A percentile compares a stretch with the other conserved stretches of the same genome.
These are phyloP conservation scores for Itoplectis maculator DNA, from an alignment of 2,888 invertebrate genomes.

Conservation along the genomic window DNA sequence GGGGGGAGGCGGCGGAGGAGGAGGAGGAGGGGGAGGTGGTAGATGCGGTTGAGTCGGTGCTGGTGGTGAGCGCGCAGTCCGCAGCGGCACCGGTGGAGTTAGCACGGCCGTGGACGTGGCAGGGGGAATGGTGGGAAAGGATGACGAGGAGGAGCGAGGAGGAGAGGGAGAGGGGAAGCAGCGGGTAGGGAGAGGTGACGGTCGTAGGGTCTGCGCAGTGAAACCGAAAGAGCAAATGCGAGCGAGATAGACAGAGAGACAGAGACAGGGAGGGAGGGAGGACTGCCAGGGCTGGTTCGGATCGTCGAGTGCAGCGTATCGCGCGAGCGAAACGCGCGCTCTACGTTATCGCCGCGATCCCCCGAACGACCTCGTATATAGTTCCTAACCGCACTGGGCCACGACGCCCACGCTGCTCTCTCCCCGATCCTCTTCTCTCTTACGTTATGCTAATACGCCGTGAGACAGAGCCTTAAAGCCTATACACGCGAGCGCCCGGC, in stretches of 20 bases:
- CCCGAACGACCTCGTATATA: slow-evolving; percentile 39
- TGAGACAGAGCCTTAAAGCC: slow-evolving; percentile 52
- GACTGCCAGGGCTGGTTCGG: slow-evolving; percentile 11
- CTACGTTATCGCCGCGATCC: slow-evolving; percentile 61
- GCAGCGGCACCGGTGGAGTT: slow-evolving; percentile 7
- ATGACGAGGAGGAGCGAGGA: slow-evolving; percentile 12
- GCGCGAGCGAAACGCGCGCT: slow-evolving; percentile 15
- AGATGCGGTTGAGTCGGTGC: slow-evolving; percentile 40
- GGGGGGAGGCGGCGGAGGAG: slow-evolving; percentile 26
- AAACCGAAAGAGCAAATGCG: background rate
- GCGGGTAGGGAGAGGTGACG: background rate
- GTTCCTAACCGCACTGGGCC: slow-evolving; percentile 56
- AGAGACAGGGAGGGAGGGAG: too few relatives aligned
- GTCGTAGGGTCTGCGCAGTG: slow-evolving; percentile 2
- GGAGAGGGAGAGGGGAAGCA: background rate
- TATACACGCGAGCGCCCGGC: slow-evolving; percentile 25
- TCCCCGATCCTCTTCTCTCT: slow-evolving; percentile 56
- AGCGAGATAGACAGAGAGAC: too few relatives aligned
- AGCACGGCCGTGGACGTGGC: background rate
- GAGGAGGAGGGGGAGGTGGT: slow-evolving; percentile 39
- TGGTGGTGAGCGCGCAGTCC: slow-evolving; percentile 20
- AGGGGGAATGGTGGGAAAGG: background rate
- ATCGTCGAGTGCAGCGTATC: slow-evolving; percentile 14
- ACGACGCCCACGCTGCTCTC: slow-evolving; percentile 63
- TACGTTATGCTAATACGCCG: slow-evolving; percentile 63